A percentile compares a stretch with the other conserved stretches of the same genome.
phyloP scores from a whole-genome alignment of 1,140 invertebrate genomes.

The Sitobion miscanthi region DNA sequence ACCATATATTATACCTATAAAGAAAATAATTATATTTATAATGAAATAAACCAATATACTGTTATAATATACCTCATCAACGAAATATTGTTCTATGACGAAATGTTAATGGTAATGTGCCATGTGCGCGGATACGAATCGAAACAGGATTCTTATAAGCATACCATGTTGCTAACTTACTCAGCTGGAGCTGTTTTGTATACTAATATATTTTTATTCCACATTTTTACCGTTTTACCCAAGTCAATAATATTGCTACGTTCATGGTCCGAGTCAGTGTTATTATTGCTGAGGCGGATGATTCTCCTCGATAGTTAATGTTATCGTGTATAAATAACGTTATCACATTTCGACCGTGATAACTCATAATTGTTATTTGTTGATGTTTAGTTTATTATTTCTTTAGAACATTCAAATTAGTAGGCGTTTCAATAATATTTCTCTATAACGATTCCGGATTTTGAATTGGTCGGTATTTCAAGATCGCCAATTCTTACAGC shows the following conservation, averaged over 20 bases:
- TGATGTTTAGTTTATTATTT: constrained; percentile 35
- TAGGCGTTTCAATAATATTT: constrained; percentile 7
- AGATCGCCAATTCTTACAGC: not conserved
- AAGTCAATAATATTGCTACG: too few relatives aligned
- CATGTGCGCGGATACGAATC: too few relatives aligned
- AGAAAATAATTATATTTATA: too few relatives aligned
- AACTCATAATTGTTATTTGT: constrained; percentile 32
- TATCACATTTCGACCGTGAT: not conserved
- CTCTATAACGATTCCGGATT: not conserved
- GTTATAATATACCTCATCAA: too few relatives aligned
- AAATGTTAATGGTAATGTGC: too few relatives aligned
- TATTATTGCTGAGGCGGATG: not conserved
- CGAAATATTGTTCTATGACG: too few relatives aligned
- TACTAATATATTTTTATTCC: not conserved
- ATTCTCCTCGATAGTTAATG: not conserved
- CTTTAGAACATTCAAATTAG: constrained; percentile 24
- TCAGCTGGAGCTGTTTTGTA: too few relatives aligned
- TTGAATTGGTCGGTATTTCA: not conserved
- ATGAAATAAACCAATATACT: too few relatives aligned
- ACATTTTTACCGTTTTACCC: not conserved
- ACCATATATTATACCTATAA: too few relatives aligned
- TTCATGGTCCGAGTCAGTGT: not conserved
- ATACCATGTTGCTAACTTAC: too few relatives aligned
- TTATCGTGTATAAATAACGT: not conserved
- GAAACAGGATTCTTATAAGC: too few relatives aligned